Conservation (phyloP, 1,140 invertebrate genomes). For the Acyrthosiphon pisum region DNA sequence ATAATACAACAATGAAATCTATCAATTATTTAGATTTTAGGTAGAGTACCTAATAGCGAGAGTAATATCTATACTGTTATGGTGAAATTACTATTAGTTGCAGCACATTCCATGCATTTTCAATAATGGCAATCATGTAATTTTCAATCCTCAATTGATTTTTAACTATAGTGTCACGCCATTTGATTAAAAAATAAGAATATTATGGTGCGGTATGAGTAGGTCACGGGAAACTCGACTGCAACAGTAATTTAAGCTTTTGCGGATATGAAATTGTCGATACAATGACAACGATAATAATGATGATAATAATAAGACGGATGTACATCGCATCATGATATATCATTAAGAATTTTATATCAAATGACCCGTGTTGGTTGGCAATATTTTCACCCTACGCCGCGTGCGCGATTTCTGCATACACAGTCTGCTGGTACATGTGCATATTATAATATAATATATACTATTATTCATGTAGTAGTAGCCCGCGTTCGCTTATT, state of each 20-base stretch:
- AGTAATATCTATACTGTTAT: too few relatives aligned
- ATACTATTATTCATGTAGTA: neutral
- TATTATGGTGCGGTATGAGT: neutral
- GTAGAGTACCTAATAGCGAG: too few relatives aligned
- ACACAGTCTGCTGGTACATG: neutral
- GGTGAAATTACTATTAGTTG: neutral
- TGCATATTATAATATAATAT: neutral
- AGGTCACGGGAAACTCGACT: neutral
- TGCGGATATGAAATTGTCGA: neutral
- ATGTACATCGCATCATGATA: neutral
- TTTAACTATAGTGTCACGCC: neutral
- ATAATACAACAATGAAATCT: neutral
- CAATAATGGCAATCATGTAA: neutral
- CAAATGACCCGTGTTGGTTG: slow-evolving; percentile 27
- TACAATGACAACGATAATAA: neutral
- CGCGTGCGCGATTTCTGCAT: neutral
- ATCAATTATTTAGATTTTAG: neutral
- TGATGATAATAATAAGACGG: neutral
- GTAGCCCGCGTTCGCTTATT: neutral
- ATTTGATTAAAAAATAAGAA: neutral
- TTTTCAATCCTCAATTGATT: neutral
- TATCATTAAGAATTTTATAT: neutral
- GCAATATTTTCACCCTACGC: slow-evolving; percentile 17
- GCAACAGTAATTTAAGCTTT: neutral
- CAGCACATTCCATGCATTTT: too few relatives aligned